Evolutionary conservation across 2,113 vertebrate genomes (phyloP).

Genomic region (Micronycteris hirsuta): DNA sequence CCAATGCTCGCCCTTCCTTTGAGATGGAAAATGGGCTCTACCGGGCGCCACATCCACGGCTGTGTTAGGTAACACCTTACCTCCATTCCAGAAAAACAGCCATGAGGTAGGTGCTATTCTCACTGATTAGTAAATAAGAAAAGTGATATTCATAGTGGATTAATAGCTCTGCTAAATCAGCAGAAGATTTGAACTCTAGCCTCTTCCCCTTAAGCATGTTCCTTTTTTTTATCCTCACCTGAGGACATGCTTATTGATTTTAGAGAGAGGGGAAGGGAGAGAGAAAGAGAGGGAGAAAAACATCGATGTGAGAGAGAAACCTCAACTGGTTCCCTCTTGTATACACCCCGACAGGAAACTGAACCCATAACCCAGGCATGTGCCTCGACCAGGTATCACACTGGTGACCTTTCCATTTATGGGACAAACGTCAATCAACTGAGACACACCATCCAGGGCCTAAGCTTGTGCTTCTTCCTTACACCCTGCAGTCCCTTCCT

Average conservation of each 20-base stretch:
- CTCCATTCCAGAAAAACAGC: not conserved
- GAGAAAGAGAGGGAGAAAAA: no score
- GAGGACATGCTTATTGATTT: no score
- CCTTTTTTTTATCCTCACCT: no score
- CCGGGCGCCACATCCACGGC: not conserved
- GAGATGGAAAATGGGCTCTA: not conserved
- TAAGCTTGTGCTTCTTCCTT: not conserved
- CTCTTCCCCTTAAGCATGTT: not conserved
- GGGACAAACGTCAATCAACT: no score
- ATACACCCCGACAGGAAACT: no score
- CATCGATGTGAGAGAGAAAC: no score
- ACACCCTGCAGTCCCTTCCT: not conserved
- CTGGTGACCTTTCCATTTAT: no score
- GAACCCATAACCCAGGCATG: no score
- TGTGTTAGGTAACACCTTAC: not conserved
- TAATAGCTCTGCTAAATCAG: not conserved
- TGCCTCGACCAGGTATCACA: no score
- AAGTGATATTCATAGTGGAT: not conserved
- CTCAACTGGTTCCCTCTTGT: no score
- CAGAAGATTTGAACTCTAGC: not conserved
- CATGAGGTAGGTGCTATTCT: not conserved
- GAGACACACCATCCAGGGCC: no score
- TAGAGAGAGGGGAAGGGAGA: no score
- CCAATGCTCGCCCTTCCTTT: not conserved
- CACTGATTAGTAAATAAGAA: not conserved